Evolutionary conservation across 2,113 vertebrate genomes (phyloP), one percentile per base, ranked within the genome.

Genomic region (Bostrychus sinensis): DNA sequence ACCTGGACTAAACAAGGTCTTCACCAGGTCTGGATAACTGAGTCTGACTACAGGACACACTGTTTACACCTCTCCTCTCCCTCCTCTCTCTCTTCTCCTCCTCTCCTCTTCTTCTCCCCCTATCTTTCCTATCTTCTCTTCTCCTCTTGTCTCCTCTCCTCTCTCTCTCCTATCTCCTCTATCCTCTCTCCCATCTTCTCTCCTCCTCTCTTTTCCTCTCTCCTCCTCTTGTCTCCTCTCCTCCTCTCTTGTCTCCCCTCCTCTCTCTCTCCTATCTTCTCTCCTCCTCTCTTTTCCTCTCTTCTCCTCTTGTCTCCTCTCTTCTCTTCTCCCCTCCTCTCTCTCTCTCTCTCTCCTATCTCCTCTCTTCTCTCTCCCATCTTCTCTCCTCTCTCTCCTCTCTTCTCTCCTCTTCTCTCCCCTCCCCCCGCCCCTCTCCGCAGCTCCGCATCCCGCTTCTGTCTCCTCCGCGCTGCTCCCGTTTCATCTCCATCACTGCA

Each of bases 331-430:
- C 1, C 65, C 56, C 69, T 42, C 37, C 25, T 73, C 90, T 19
- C 17, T 12, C 43, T 22, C 67, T 39, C 78, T 78, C 81, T 76
- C 72, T 78, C 48, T 74, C 60, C 67, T 72, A 75, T 74, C 71
- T 83, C 76, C 81, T 53, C 81, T 76, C 70, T 72, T 70, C 69
- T 63, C 53, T 59, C 51, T 51, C 62, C 56, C 57, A 10, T 41
- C 43, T n/a, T 23, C 16, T 19, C 17, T 11, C 16, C 37, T 23
- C 25, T 28, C 48, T 58, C 60, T 65, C 74, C 58, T 70, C 87
- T 81, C 81, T 82, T 75, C 84, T 60, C 81, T 80, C 81, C 80
- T 57, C 78, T 77, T 72, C 74, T 77, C 77, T 69, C 57, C 72
- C 62, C 82, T 70, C 79, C 79, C 81, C 75, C 77, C 48, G 41